These are phyloP conservation scores for Apeltes quadracus DNA, from an alignment of 2,113 vertebrate species.

Conservation along the genomic window DNA sequence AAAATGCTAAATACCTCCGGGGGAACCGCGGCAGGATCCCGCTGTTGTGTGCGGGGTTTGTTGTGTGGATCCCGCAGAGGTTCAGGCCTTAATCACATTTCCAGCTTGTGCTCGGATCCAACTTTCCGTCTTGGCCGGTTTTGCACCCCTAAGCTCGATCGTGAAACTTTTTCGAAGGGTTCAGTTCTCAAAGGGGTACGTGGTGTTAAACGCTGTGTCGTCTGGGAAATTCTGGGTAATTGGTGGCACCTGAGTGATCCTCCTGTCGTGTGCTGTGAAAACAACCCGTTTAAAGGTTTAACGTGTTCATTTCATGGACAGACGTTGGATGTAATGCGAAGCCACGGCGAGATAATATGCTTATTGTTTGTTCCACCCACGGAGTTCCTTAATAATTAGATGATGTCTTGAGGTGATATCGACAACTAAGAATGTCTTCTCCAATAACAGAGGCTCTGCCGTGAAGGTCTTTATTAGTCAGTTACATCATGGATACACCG, in stretches of 20 bases:
- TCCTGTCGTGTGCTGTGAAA: conserved; percentile 22
- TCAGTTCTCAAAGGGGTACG: conserved; percentile 12
- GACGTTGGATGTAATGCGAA: conserved; percentile 22
- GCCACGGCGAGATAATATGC: conserved; percentile 22
- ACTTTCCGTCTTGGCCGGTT: conserved; percentile 61
- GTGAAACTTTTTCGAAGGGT: conserved; percentile 45
- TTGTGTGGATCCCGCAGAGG: conserved; percentile 52
- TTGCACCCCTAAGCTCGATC: conserved; percentile 50
- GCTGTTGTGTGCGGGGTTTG: conserved; percentile 49
- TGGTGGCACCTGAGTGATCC: neutral
- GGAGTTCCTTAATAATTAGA: conserved; percentile 26
- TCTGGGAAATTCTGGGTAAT: conserved; percentile 20
- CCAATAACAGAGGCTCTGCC: conserved; percentile 20
- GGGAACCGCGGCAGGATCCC: conserved; percentile 54
- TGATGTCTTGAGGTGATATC: conserved; percentile 47
- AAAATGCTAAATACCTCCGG: conserved; percentile 70
- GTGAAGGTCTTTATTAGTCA: neutral
- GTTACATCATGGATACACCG: neutral
- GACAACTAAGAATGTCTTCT: conserved; percentile 23
- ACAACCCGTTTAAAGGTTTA: conserved; percentile 30
- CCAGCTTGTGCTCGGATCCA: conserved; percentile 59
- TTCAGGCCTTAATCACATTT: conserved; percentile 71
- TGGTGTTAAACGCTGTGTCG: conserved; percentile 3
- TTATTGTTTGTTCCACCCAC: conserved; percentile 31
- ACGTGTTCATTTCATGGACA: conserved; percentile 29